Base-by-base conservation (phyloP, 2,797 vertebrate species). In the Phataginus tetradactyla region DNA sequence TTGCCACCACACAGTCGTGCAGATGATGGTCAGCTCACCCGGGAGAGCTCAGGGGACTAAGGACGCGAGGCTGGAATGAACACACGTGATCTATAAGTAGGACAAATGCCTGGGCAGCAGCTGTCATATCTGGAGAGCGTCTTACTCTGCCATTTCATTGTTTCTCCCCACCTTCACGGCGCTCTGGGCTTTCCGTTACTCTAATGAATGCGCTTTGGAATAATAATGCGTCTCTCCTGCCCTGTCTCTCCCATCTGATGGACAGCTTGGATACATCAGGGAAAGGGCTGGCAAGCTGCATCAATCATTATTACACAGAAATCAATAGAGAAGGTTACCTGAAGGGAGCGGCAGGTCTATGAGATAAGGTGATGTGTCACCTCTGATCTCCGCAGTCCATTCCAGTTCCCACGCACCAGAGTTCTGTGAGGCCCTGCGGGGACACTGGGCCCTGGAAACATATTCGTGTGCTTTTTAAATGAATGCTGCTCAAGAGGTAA, bases 141-240 rank as follows among this genome's bases (percentile, higher is more conserved):
- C 94, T 94, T 32, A 53, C 96, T 83, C 86, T 96, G 78, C 85
- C 3, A 59, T 94, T 92, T 92, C 96, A 97, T 94, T 96, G 97
- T 97, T 97, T 96, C 86, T 95, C 72, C 75, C 84, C 84, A 17
- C 51, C 12, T 81, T 96, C 97, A 95, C 91, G 96, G 95, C 92
- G 90, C 94, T 95, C 95, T 96, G 91, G 94, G 97, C 97, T 97
- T 97, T 69, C 92, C 94, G 61, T 94, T 77, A 94, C 94, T 96
- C 96, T 92, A 93, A 79, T 95, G 96, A 51, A 71, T 55, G 34
- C 66, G 89, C 93, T 83, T 39, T 45, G 63, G 94, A 95, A 86
- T 91, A 63, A 84, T 51, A 68, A 77, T 53, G 92, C 59, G 49
- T 32, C 63, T 34, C 64, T 61, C 89, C 53, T 15, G 53, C 59